A percentile compares a stretch with the other conserved stretches of the same genome.
Conservation (phyloP, 1,140 invertebrate genomes). For the Tetramorium parvispinum region DNA sequence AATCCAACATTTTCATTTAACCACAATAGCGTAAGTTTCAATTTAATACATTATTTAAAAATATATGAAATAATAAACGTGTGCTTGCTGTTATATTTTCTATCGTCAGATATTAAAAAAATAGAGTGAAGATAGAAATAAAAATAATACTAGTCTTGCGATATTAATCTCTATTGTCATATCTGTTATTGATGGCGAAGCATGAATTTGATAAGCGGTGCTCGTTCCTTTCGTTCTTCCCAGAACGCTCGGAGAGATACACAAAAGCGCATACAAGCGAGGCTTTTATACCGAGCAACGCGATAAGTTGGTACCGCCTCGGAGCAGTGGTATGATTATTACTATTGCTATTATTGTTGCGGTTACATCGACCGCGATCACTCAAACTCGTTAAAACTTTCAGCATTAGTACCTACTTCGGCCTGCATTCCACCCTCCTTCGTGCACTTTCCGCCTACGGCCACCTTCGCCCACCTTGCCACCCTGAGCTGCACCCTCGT, state of each 20-base stretch:
- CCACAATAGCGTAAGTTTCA: background rate
- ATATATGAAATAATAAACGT: background rate
- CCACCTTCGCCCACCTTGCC: slow-evolving; percentile 55
- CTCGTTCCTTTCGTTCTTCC: slow-evolving; percentile 30
- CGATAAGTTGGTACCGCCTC: slow-evolving; percentile 80
- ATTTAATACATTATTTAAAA: background rate
- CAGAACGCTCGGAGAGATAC: slow-evolving; percentile 10
- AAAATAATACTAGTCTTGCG: background rate
- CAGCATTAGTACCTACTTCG: slow-evolving; percentile 82
- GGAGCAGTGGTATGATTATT: slow-evolving; percentile 77
- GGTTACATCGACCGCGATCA: slow-evolving; percentile 84
- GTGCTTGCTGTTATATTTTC: background rate
- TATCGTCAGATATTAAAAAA: background rate
- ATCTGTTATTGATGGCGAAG: background rate
- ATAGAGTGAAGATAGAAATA: background rate
- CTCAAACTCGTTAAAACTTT: slow-evolving; percentile 86
- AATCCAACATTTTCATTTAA: background rate
- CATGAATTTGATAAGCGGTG: slow-evolving; percentile 7
- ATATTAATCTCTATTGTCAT: slow-evolving; percentile 7
- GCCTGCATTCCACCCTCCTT: slow-evolving; percentile 79
- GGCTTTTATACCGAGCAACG: slow-evolving; percentile 65
- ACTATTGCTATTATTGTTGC: slow-evolving; percentile 83
- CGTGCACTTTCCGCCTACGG: slow-evolving; percentile 74
- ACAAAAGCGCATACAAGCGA: background rate
- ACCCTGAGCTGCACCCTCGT: slow-evolving; percentile 21